Evolutionary conservation across 2,888 invertebrate genomes (phyloP).

Genomic region (Temnothorax rugatulus): DNA sequence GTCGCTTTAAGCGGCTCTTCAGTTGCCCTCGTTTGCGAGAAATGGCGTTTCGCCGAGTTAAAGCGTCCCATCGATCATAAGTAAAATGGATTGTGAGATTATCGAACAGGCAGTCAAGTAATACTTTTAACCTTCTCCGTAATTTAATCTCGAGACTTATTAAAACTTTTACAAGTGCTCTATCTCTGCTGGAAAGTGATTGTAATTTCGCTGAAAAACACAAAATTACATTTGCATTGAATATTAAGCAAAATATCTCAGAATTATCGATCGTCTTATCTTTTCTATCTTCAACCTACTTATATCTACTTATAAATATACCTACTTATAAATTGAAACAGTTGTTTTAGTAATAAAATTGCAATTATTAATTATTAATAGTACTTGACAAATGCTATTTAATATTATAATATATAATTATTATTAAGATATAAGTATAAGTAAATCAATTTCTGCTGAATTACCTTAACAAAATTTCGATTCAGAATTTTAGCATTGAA

Average conservation of each 20-base stretch:
- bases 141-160: constrained; percentile 23
- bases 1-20: constrained; percentile 65
- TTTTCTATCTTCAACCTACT: not conserved
- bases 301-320: too few species aligned
- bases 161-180: not conserved
- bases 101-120: constrained; percentile 25
- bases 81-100: constrained; percentile 46
- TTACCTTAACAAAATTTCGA: not conserved
- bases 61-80: constrained; percentile 51
- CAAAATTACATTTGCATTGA: not conserved
- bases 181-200: not conserved
- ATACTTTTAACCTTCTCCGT: not conserved
- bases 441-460: not conserved
- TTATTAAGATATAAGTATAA: not conserved
- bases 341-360: too few species aligned
- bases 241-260: not conserved
- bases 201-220: constrained; percentile 14
- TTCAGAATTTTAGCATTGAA: not conserved
- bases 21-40: constrained; percentile 41
- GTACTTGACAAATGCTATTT: not conserved
- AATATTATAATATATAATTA: not conserved
- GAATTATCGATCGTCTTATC: not conserved
- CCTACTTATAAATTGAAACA: not conserved
- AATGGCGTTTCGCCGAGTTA: constrained; percentile 51
- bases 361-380: constrained; percentile 10